Evolutionary conservation across 2,888 invertebrate genomes (phyloP), one percentile per base, ranked within the genome.

Genomic region (Ectemnius lituratus): DNA sequence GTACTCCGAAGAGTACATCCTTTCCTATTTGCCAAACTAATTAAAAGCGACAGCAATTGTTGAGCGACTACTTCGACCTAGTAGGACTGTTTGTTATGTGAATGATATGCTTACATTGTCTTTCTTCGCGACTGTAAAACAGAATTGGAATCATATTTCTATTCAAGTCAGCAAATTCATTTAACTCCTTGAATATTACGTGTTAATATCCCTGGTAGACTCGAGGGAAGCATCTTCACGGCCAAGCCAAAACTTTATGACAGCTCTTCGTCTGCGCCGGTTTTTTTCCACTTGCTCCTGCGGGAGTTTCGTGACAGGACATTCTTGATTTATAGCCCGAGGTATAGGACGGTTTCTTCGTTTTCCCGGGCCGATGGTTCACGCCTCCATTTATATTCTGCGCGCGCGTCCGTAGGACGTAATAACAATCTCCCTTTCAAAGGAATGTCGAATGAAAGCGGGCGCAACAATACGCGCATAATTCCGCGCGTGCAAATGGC

Each of bases 371-470:
- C 61, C 73, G 63, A 75, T 49, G 37, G 65, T 78, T 70, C 70
- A 75, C 70, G 73, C 70, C 78, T 69, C 62, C 75, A 79, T 76
- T 76, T 69, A 66, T 79, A 79, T 73, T 70, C 73, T 63, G 56
- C 23, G 63, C 59, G 70, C 59, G 73, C 62, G 52, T 14, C 28
- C 76, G 73, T 76, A 79, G 79, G 78, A 70, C 58, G 78, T 79
- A 79, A 78, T 78, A 75, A 78, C 73, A 72, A 79, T 76, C 73
- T 78, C 70, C 69, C 66, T 71, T 71, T 69, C 73, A 57, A 76
- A 70, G 70, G 73, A 69, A 79, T 76, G 70, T 71, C 76, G 73
- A 78, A 78, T 73, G 78, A 78, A 79, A 78, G 76, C 70, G 75
- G 65, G 70, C 73, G 73, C 62, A 73, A 78, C 64, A 70, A 76